Percentiles rank a stretch among this genome's conserved stretches.
These are phyloP conservation scores for Nasonia oneida DNA, from an alignment of 2,888 invertebrate species.

Conservation along the genomic window DNA sequence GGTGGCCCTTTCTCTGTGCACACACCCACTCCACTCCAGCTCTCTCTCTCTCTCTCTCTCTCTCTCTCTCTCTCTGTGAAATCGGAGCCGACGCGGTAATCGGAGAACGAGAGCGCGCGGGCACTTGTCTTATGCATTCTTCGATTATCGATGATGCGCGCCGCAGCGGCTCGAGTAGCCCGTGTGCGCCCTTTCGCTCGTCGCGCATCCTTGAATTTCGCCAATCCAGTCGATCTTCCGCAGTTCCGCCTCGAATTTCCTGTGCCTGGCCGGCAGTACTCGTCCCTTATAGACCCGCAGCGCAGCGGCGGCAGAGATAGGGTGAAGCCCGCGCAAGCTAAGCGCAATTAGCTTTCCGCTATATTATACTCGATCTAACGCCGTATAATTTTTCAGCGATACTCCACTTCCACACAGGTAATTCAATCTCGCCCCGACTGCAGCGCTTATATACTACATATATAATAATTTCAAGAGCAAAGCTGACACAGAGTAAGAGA, in stretches of 20 bases:
- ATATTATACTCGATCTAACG: not conserved
- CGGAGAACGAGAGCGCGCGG: constrained; percentile 44
- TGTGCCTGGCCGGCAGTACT: not conserved
- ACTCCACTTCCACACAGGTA: not conserved
- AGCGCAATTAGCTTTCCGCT: constrained; percentile 3
- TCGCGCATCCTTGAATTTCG: constrained; percentile 12
- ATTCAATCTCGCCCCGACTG: not conserved
- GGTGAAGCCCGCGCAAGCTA: constrained; percentile 19
- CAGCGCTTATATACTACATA: not conserved
- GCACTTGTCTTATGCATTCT: constrained; percentile 55
- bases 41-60: too few relatives aligned
- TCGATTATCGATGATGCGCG: constrained; percentile 57
- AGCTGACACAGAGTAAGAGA: constrained; percentile 51
- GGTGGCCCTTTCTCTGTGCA: not conserved
- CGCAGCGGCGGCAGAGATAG: not conserved
- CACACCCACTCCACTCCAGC: not conserved
- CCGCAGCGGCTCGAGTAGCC: constrained; percentile 10
- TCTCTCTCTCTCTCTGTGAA: not conserved
- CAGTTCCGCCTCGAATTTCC: constrained; percentile 58
- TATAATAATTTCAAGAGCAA: constrained; percentile 35
- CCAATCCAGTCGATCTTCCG: constrained; percentile 30
- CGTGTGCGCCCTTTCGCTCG: not conserved
- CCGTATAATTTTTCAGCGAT: not conserved
- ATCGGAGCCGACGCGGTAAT: constrained; percentile 26
- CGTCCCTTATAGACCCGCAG: too few relatives aligned